Evolutionary conservation across 2,113 vertebrate species (phyloP).

Genomic region (Poeciliopsis retropinna): DNA sequence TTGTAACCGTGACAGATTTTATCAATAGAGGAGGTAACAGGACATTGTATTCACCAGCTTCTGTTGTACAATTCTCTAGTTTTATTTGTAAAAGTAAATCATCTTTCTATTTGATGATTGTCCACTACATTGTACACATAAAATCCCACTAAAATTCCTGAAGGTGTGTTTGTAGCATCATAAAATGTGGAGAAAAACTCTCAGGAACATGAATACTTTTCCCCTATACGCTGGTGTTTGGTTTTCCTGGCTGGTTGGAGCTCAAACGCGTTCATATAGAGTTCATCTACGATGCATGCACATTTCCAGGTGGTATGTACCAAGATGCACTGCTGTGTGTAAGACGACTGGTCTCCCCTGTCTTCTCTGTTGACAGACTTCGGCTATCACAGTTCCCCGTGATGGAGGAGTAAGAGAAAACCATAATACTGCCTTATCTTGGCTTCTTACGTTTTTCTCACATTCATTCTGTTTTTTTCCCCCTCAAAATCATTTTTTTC

Average conservation of each 20-base stretch:
- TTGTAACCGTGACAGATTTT: neutral
- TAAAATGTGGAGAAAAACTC: too few relatives aligned
- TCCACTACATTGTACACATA: too few relatives aligned
- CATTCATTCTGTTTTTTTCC: slow-evolving; percentile 16
- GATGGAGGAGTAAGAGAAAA: slow-evolving; percentile 48
- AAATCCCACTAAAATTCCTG: too few relatives aligned
- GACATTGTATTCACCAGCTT: neutral
- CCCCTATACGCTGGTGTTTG: neutral
- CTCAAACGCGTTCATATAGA: neutral
- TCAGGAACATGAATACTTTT: too few relatives aligned
- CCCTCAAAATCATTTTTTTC: slow-evolving; percentile 33
- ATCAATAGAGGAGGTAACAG: neutral
- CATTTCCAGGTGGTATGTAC: slow-evolving; percentile 16
- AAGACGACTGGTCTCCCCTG: slow-evolving; percentile 46
- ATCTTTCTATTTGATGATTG: too few relatives aligned
- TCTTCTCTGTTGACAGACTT: slow-evolving; percentile 61
- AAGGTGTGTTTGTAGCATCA: too few relatives aligned
- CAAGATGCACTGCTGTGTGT: slow-evolving; percentile 54
- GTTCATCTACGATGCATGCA: slow-evolving; percentile 6
- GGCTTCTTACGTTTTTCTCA: slow-evolving; percentile 28
- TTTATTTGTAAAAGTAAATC: too few relatives aligned
- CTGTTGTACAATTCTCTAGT: neutral
- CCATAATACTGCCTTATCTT: slow-evolving; percentile 63
- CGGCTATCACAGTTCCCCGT: slow-evolving; percentile 45
- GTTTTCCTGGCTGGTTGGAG: neutral